Base-by-base conservation (phyloP, 2,113 vertebrate species). In the Hydropotes inermis region DNA sequence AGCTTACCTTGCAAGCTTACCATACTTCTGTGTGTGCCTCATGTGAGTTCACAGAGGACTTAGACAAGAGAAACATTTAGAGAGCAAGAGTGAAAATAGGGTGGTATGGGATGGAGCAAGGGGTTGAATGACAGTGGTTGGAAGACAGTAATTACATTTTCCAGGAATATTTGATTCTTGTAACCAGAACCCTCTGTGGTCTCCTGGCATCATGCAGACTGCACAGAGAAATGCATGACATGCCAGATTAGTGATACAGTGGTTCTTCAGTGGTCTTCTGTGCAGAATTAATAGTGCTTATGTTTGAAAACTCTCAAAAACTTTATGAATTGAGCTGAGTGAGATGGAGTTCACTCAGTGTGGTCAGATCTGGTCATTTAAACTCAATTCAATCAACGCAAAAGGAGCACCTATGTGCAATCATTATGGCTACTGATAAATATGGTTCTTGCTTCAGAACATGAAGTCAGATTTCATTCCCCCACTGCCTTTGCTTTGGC, bases 141-240 rank as follows among this genome's bases (percentile, higher is more conserved):
- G 60, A 87, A 93, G 43, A 52, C 12, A 70, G 52, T 95, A 76
- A 92, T 86, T 43, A 54, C 54, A 50, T 79, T 97, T 97, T 74
- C 30, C 85, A 96, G 92, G 76, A 94, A 92, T 39, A 27, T 58
- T 87, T 39, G 54, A 89, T 54, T 91, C 88, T 88, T 57, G 76
- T 87, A 97, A 96, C 54, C 88, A 95, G 96, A 93, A 43, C 43
- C 57, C 43, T 91, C 36, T 78, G 88, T 45, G 95, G 82, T 76
- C 81, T 86, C 88, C 45, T 57, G 88, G 91, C 97, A 95, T 54
- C 60, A 8, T 0, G 43, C 17, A 21, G 82, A 52, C 17, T 28
- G 67, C 36, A 23, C 45, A 58, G 83, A 96, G 78, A 95, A 92
- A 96, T 70, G 43, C 96, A 87, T 39, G 50, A n/a, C 2, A 0